Evolutionary conservation across 2,113 vertebrate genomes (phyloP).

Genomic region (Opisthocomus hoazin): DNA sequence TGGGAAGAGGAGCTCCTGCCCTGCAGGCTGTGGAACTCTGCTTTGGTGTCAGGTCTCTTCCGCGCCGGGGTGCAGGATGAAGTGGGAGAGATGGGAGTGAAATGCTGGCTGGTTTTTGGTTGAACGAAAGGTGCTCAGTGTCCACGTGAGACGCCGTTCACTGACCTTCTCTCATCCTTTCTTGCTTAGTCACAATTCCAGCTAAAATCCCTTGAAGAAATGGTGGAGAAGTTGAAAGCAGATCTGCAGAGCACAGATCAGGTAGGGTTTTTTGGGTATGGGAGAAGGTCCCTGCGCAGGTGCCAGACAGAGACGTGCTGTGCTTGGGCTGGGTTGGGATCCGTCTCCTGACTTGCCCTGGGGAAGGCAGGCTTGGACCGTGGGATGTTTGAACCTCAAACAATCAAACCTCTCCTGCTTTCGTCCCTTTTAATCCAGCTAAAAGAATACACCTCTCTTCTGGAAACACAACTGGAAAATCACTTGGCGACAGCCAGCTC

Average conservation of each 20-base stretch:
- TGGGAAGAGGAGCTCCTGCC: neutral
- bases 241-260: constrained; percentile 82
- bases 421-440: constrained; percentile 68
- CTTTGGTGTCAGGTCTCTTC: neutral
- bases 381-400: neutral
- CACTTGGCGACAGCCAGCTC: constrained; percentile 79
- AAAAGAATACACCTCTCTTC: constrained; percentile 81
- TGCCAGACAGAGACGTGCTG: rapidly evolving
- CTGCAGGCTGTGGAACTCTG: neutral
- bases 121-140: neutral
- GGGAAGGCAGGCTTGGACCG: neutral
- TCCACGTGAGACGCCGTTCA: rapidly evolving
- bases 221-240: constrained; percentile 72
- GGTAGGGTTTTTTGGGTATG: constrained; percentile 45
- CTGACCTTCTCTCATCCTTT: neutral
- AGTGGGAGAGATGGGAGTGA: neutral
- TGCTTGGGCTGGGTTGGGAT: neutral
- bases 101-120: neutral
- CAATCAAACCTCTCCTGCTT: neutral
- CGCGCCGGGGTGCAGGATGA: neutral
- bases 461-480: constrained; percentile 89
- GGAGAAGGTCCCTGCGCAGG: neutral
- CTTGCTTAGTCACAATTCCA: constrained; percentile 77
- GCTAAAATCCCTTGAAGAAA: constrained; percentile 76
- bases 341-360: neutral